A percentile compares a stretch with the other conserved stretches of the same genome.
Conservation (phyloP, 1,140 invertebrate species). For the Zaprionus taronus region DNA sequence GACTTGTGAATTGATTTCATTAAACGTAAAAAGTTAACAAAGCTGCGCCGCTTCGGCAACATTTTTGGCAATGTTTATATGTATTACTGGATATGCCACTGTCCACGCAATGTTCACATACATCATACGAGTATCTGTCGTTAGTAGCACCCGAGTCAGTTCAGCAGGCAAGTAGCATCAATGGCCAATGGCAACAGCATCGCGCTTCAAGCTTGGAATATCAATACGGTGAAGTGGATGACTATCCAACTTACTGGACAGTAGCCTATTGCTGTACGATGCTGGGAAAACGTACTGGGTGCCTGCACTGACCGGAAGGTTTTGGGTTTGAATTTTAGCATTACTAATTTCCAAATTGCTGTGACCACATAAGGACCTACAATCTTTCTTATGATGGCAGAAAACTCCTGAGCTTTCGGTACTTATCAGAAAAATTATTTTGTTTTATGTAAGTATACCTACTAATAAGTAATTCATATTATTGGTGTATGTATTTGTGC, state of each 20-base stretch:
- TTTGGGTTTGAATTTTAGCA: background rate
- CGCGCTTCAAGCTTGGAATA: constrained; percentile 71
- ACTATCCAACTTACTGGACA: constrained; percentile 36
- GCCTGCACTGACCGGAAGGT: background rate
- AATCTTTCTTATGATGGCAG: too few relatives aligned
- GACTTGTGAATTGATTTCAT: constrained; percentile 85
- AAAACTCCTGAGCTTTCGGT: background rate
- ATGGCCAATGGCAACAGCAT: constrained; percentile 71
- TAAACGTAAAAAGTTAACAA: constrained; percentile 84
- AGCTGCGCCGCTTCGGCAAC: constrained; percentile 58
- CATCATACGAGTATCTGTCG: constrained; percentile 74
- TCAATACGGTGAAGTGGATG: constrained; percentile 71
- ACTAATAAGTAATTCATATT: background rate
- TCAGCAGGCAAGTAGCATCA: constrained; percentile 54
- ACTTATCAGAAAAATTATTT: background rate
- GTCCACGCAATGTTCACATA: constrained; percentile 16
- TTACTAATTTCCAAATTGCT: background rate
- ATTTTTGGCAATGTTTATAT: constrained; percentile 76
- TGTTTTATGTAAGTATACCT: background rate
- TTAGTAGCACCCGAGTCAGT: constrained; percentile 57
- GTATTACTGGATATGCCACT: constrained; percentile 18
- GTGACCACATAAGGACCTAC: background rate
- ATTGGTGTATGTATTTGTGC: background rate
- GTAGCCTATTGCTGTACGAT: background rate
- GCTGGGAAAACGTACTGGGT: background rate